Percentiles rank a stretch among this genome's conserved stretches.
phyloP scores from a whole-genome alignment of 2,113 vertebrate species.

The Gallinago media region DNA sequence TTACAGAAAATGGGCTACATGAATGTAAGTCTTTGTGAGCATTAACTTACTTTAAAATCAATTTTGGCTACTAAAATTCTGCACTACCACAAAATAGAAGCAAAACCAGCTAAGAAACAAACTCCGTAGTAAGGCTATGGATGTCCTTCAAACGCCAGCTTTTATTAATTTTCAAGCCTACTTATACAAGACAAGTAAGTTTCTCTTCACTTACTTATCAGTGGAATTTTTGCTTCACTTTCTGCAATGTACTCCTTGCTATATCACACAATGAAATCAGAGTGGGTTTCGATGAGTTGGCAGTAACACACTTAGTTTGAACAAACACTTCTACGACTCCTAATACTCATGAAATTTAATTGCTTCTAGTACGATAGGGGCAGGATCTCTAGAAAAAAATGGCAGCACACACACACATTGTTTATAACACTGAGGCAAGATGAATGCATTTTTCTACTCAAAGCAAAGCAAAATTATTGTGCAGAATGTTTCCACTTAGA shows the following conservation, averaged over 20 bases:
- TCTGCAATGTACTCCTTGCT: background rate
- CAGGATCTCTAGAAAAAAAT: background rate
- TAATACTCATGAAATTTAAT: background rate
- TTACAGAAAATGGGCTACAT: background rate
- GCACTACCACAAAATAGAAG: background rate
- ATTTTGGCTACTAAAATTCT: background rate
- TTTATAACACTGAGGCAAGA: background rate
- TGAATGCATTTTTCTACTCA: background rate
- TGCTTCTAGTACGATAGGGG: background rate
- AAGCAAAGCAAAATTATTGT: background rate
- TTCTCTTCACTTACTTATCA: background rate
- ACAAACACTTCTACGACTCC: background rate
- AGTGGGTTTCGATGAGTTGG: background rate
- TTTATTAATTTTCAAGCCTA: background rate
- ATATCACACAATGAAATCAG: background rate
- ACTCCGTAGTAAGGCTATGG: background rate
- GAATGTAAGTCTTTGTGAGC: background rate
- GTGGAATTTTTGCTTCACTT: background rate
- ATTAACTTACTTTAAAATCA: background rate
- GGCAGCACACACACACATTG: accelerated
- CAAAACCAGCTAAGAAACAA: background rate
- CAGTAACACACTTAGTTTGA: background rate
- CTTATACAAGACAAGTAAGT: background rate
- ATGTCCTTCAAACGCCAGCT: background rate
- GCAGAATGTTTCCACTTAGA: background rate